These are phyloP conservation scores for Gallinago paraguaiae DNA, from an alignment of 2,113 vertebrate genomes.

Conservation along the genomic window DNA sequence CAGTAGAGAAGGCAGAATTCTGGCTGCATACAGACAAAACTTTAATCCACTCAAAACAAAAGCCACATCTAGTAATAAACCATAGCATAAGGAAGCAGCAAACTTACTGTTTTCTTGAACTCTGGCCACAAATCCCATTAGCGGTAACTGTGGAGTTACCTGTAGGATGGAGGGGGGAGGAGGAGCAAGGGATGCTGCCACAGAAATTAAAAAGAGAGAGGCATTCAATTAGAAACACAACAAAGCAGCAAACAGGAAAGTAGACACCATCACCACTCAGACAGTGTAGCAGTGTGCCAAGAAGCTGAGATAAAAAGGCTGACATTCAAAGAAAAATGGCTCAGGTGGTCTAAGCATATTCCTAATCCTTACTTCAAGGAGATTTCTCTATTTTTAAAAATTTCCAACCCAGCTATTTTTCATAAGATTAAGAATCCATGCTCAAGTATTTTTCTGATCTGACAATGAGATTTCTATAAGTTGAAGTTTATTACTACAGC, in stretches of 20 bases:
- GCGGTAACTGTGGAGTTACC: conserved; percentile 98
- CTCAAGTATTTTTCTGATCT: background rate
- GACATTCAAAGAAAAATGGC: background rate
- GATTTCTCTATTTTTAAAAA: background rate
- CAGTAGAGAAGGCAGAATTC: background rate
- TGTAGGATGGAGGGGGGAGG: conserved; percentile 98
- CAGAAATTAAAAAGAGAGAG: conserved; percentile 73
- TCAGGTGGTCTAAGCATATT: background rate
- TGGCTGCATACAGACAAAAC: background rate
- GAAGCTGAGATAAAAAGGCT: background rate
- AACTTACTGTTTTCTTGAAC: conserved; percentile 99
- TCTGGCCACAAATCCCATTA: conserved; percentile 99
- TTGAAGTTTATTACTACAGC: background rate
- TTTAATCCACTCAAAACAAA: conserved; percentile 4
- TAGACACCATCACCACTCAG: conserved; percentile 11
- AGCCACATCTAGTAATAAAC: conserved; percentile 62
- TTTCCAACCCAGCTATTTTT: background rate
- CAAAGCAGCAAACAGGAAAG: conserved; percentile 29
- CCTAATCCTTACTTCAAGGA: background rate
- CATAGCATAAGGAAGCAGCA: conserved; percentile 73
- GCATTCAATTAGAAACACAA: conserved; percentile 64
- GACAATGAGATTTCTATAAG: background rate
- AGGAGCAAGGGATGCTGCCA: conserved; percentile 90
- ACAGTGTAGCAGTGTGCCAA: background rate
- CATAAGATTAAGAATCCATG: background rate